Base-by-base conservation (phyloP, 2,113 vertebrate genomes). In the Heloderma charlesbogerti region DNA sequence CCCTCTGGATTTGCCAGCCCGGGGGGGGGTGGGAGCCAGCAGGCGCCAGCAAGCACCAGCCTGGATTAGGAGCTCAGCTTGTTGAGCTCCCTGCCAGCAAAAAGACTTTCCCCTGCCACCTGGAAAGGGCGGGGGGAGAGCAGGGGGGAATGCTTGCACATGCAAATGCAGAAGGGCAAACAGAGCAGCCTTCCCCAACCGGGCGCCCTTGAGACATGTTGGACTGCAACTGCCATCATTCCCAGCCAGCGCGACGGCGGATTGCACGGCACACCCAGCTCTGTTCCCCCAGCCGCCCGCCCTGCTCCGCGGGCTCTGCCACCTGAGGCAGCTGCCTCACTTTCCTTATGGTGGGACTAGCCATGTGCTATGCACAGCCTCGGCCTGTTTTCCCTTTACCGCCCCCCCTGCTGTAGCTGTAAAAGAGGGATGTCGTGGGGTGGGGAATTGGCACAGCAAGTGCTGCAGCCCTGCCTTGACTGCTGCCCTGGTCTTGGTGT, bases 1-100 rank as follows among this genome's bases (percentile, higher is more conserved):
- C 1, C 57, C 54, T 25, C 10, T 4, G 22, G 9, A 9, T 9
- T 37, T 18, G 18, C 6, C 3, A 7, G 29, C 1, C 2, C 1
- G 48, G 9, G 12, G 31, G 31, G 29, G 7, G 6, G 75, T 37
- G 22, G 20, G 6, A 4, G 82, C n/a, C n/a, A n/a, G n/a, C n/a
- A n/a, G 60, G 51, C 6, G 22, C 60, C 15, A n/a, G 10, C 4
- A 2, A 27, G 82, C 60, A 37, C 37, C 63, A 18, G 83, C 15
- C 40, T 6, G 83, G 63, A 84, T 67, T 67, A 69, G 5, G 60
- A 67, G 3, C 31, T 83, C 34, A 83, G 51, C 80, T 83, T 60
- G 25, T 83, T 83, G 54, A 43, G 82, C 60, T 27, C 1, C 13
- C 18, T 7, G 25, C 37, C 13, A 37, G 10, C 25, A 60, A 29